These are phyloP conservation scores for Heterochromis multidens DNA, from an alignment of 2,113 vertebrate species.

Conservation along the genomic window DNA sequence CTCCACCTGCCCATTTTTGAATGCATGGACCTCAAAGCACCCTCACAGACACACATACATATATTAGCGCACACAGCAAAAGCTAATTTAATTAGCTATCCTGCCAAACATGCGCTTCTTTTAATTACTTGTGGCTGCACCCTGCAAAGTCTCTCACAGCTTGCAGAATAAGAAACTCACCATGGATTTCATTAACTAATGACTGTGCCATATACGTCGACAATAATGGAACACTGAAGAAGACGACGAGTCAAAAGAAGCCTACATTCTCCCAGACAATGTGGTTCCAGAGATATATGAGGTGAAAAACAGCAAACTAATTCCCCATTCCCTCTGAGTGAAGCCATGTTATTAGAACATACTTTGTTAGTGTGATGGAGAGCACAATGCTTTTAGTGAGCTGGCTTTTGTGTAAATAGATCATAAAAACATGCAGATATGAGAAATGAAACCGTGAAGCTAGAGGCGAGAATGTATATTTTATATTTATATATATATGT, in stretches of 20 bases:
- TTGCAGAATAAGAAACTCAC: conserved; percentile 42
- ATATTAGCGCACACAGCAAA: conserved; percentile 6
- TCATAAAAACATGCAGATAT: conserved; percentile 5
- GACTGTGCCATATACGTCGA: conserved; percentile 16
- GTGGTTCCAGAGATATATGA: neutral
- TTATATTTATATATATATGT: rapidly evolving
- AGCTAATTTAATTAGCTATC: conserved; percentile 73
- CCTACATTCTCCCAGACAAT: neutral
- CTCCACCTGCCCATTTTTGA: neutral
- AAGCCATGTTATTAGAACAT: neutral
- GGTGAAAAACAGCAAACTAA: neutral
- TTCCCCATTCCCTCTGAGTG: neutral
- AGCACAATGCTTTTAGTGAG: neutral
- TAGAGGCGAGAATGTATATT: neutral
- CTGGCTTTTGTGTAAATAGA: conserved; percentile 7
- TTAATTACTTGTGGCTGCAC: conserved; percentile 69
- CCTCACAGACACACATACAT: neutral
- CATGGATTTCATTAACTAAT: conserved; percentile 48
- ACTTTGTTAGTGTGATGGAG: neutral
- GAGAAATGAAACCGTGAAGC: conserved; percentile 14
- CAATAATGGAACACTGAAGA: conserved; percentile 7
- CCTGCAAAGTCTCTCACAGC: conserved; percentile 34
- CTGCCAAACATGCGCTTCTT: conserved; percentile 56
- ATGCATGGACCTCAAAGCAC: conserved; percentile 9
- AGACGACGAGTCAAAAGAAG: neutral